These are phyloP conservation scores for Acanthisitta chloris DNA, from an alignment of 2,113 vertebrate genomes.

Conservation along the genomic window DNA sequence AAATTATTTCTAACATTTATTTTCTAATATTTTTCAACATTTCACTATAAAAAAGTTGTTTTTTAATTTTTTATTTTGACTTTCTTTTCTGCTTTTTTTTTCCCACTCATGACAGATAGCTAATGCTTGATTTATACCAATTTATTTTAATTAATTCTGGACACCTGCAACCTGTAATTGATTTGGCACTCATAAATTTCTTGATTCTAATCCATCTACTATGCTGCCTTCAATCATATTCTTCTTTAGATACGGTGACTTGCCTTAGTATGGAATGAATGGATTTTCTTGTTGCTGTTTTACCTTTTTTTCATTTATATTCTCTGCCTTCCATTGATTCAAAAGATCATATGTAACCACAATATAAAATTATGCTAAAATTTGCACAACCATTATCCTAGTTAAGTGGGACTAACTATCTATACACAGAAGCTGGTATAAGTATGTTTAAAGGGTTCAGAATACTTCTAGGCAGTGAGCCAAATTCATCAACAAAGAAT, in stretches of 20 bases:
- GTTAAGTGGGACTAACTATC: neutral
- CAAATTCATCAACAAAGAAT: neutral
- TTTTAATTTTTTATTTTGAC: neutral
- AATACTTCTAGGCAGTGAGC: neutral
- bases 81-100: neutral
- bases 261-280: neutral
- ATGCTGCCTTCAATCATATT: neutral
- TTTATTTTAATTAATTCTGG: conserved; percentile 55
- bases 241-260: neutral
- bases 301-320: neutral
- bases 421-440: neutral
- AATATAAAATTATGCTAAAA: neutral
- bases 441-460: neutral
- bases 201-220: neutral
- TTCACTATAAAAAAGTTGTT: neutral
- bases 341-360: neutral
- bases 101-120: neutral
- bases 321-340: neutral
- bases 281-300: neutral
- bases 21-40: neutral
- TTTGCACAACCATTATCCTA: neutral
- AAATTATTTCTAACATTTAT: neutral
- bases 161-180: conserved; percentile 54
- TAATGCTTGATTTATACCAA: conserved; percentile 23
- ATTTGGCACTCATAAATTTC: conserved; percentile 47